phyloP scores from a whole-genome alignment of 1,140 invertebrate genomes.

The Proales similis region DNA sequence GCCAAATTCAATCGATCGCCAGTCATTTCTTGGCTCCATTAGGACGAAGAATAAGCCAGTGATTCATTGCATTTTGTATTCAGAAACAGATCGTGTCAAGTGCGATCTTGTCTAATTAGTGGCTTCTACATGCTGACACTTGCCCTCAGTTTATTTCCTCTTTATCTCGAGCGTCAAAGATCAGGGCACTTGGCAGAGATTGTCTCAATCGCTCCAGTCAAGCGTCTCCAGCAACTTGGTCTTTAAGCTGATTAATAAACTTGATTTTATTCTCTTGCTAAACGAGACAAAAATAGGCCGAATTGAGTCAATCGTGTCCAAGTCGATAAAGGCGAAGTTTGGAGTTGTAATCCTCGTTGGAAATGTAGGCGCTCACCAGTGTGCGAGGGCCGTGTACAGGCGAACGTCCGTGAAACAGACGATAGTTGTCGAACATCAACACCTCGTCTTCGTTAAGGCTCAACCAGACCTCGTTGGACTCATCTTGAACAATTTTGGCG shows the following conservation, averaged over 20 bases:
- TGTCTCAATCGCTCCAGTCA: no score
- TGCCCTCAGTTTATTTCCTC: no score
- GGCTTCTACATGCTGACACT: no score
- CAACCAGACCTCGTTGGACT: constrained; percentile 57
- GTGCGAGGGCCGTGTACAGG: constrained; percentile 56
- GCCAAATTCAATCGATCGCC: no score
- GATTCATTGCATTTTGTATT: no score
- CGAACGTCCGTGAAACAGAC: constrained; percentile 64
- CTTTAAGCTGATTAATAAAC: not conserved
- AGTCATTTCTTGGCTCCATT: no score
- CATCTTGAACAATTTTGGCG: constrained; percentile 56
- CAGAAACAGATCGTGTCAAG: no score
- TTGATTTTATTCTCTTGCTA: not conserved
- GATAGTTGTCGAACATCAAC: constrained; percentile 67
- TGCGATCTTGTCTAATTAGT: no score
- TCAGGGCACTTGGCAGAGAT: no score
- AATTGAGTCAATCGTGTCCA: not conserved
- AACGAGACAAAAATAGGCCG: not conserved
- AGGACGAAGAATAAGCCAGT: no score
- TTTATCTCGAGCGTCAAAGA: no score
- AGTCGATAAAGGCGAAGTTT: constrained; percentile 11
- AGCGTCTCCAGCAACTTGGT: no score
- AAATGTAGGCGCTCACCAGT: constrained; percentile 21
- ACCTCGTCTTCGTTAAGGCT: constrained; percentile 62
- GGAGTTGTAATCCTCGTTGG: constrained; percentile 23